Evolutionary conservation across 2,888 invertebrate genomes (phyloP).

Genomic region (Diplolepis rosae): DNA sequence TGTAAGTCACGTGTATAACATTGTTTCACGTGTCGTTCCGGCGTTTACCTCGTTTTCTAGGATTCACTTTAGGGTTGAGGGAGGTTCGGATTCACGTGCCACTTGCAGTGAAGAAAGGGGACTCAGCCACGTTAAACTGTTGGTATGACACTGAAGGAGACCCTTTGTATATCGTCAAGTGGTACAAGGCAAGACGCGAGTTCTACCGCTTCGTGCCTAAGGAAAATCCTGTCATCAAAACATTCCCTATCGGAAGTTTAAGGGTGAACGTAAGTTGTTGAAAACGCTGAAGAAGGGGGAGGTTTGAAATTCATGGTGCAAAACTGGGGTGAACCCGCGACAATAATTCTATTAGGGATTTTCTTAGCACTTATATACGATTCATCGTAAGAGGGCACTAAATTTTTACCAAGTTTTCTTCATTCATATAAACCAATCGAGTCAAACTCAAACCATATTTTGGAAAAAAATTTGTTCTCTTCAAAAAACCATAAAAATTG

Average conservation of each 20-base stretch:
- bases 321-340: background rate
- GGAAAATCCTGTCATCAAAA: conserved; percentile 67
- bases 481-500: background rate
- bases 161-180: conserved; percentile 69
- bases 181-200: conserved; percentile 70
- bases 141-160: conserved; percentile 70
- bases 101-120: conserved; percentile 69
- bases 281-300: background rate
- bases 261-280: conserved; percentile 66
- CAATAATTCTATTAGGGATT: background rate
- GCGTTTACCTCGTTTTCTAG: conserved; percentile 51
- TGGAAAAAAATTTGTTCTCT: background rate
- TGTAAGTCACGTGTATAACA: background rate
- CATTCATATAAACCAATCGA: background rate
- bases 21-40: background rate
- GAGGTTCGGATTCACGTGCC: conserved; percentile 70
- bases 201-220: conserved; percentile 71
- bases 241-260: conserved; percentile 66
- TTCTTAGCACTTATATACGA: background rate
- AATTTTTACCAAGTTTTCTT: background rate
- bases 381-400: background rate
- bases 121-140: conserved; percentile 67
- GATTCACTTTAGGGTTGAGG: conserved; percentile 68
- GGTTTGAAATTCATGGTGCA: background rate
- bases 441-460: background rate